Evolutionary conservation across 2,797 vertebrate genomes (phyloP), one percentile per base, ranked within the genome.

Genomic region (Cossypha niveicapilla): DNA sequence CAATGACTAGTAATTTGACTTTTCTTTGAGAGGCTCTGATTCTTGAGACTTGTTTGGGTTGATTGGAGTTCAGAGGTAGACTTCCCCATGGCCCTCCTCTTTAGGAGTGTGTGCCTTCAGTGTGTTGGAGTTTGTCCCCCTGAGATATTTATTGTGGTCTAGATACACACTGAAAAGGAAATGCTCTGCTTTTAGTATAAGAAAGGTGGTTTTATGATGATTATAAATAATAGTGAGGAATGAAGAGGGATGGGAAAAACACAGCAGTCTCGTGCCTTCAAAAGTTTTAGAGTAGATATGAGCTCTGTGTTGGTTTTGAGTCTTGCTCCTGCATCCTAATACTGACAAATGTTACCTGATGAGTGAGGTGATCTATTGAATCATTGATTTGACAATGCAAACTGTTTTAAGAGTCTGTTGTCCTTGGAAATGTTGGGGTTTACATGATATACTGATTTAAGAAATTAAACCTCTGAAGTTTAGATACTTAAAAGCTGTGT

Each of bases 361-460:
- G 28, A 44, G 6, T 2, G 2, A 56, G 2, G 12, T 48, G 28
- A 13, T 50, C 18, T 35, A 28, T 81, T 45, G 0, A 8, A 44
- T 44, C 19, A 21, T 44, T 44, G 42, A 44, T 44, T 21, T 11
- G 42, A 8, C 11, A 37, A 3, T 18, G 2, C 25, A 44, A 62
- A 58, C 11, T 7, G 1, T 47, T 5, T 16, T 42, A 41, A 25
- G 25, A 27, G 51, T 68, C 39, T 18, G 13, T 63, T 48, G 25
- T 78, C 32, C 25, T 58, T 73, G 35, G 11, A 56, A 65, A 16
- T 57, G 4, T 48, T 50, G 4, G 22, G 5, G 11, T 17, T 92
- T 47, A 16, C 23, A 1, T 10, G 7, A 7, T 27, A 6, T 0
- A 0, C n/a, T 28, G 71, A 23, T 30, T 48, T 37, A n/a, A 63